Conservation (phyloP, 2,888 invertebrate genomes). For the Eilema sororculum region DNA sequence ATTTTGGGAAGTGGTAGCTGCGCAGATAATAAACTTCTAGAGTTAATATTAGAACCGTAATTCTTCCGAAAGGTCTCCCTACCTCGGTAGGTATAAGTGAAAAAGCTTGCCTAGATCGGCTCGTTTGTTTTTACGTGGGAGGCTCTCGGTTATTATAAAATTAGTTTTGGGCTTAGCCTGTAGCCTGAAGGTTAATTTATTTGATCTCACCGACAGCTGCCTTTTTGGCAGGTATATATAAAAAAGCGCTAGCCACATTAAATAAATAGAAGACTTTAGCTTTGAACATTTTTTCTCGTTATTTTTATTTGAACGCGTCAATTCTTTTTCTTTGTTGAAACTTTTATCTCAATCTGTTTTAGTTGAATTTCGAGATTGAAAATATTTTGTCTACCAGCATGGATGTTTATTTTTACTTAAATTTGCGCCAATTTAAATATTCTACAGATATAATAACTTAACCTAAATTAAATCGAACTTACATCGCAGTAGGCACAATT, state of each 20-base stretch:
- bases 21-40: not conserved
- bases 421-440: not conserved
- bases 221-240: not conserved
- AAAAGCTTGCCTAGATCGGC: conserved; percentile 8
- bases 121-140: conserved; percentile 18
- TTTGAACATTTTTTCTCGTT: not conserved
- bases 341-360: not conserved
- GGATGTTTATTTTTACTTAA: too few relatives aligned
- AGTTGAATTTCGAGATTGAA: too few relatives aligned
- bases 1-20: not conserved
- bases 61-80: not conserved
- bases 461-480: not conserved
- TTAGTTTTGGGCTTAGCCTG: conserved; percentile 8
- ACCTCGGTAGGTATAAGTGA: not conserved
- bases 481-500: not conserved
- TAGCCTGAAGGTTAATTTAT: conserved; percentile 12
- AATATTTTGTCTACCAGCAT: too few relatives aligned
- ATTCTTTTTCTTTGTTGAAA: not conserved
- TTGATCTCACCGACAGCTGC: conserved; percentile 4
- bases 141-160: conserved; percentile 14
- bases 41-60: not conserved
- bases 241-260: not conserved
- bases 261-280: not conserved
- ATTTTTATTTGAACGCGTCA: not conserved
- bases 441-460: not conserved